Conservation (phyloP, 2,888 invertebrate species). For the Pyrochroa serraticornis region DNA sequence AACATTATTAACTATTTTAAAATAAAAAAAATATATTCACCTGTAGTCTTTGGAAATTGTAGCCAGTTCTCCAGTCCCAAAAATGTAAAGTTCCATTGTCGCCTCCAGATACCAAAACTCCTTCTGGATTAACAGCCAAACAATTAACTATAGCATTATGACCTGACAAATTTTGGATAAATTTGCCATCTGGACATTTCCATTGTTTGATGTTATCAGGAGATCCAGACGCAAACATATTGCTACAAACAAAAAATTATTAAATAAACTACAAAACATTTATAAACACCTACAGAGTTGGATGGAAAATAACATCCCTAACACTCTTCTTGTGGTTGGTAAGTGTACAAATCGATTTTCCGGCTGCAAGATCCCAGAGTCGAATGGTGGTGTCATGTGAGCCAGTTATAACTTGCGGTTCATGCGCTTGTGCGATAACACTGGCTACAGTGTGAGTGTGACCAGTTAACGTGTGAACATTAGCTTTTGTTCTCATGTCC, state of each 20-base stretch:
- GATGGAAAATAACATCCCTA: conserved; percentile 78
- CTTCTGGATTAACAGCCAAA: conserved; percentile 92
- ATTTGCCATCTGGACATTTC: conserved; percentile 97
- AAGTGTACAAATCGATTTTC: conserved; percentile 90
- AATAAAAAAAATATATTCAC: not conserved
- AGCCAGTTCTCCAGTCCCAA: conserved; percentile 99
- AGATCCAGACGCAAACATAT: conserved; percentile 97
- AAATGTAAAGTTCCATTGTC: conserved; percentile 97
- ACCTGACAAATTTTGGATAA: conserved; percentile 94
- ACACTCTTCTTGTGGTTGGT: conserved; percentile 99
- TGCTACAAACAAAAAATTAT: conserved; percentile 54
- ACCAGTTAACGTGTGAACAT: conserved; percentile 93
- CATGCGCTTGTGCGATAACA: conserved; percentile 89
- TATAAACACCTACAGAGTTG: conserved; percentile 63
- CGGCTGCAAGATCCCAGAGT: conserved; percentile 97
- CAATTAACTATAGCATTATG: conserved; percentile 98
- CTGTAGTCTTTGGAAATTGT: conserved; percentile 94
- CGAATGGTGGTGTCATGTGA: conserved; percentile 97
- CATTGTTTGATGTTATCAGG: conserved; percentile 99
- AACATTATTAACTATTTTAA: conserved; percentile 3
- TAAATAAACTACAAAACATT: conserved; percentile 13
- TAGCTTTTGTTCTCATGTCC: conserved; percentile 99
- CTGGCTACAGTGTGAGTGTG: conserved; percentile 98
- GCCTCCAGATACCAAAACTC: conserved; percentile 95
- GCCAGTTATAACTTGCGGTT: conserved; percentile 91